Percentiles rank a stretch among this genome's conserved stretches.
Evolutionary conservation across 1,140 invertebrate species (phyloP).

Genomic region (Idris sp.): DNA sequence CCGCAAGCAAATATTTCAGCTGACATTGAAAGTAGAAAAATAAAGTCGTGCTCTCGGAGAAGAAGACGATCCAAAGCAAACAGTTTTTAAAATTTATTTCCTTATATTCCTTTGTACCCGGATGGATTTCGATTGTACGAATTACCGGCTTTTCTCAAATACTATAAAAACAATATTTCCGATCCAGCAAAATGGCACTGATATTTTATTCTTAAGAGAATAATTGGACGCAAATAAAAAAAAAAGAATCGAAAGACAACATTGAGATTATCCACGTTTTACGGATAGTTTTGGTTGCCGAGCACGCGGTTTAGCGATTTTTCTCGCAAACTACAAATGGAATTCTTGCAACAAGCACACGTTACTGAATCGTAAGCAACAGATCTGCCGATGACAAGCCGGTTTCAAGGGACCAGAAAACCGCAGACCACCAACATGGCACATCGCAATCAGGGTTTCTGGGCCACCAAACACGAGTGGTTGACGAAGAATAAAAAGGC

Average conservation of each 20-base stretch:
- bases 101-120: conserved; percentile 50
- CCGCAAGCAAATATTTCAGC: conserved; percentile 36
- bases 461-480: conserved; percentile 20
- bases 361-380: conserved; percentile 29
- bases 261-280: conserved; percentile 8
- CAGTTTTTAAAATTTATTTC: conserved; percentile 62
- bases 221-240: conserved; percentile 22
- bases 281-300: too few species aligned
- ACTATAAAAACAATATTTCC: conserved; percentile 57
- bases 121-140: conserved; percentile 32
- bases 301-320: too few species aligned
- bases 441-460: conserved; percentile 46
- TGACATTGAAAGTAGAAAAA: conserved; percentile 42
- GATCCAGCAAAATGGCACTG: conserved; percentile 20
- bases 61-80: conserved; percentile 53
- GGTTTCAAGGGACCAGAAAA: conserved; percentile 34
- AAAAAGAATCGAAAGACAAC: conserved; percentile 10
- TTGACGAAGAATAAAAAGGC: conserved; percentile 34
- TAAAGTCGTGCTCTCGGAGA: conserved; percentile 42
- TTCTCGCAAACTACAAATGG: too few species aligned
- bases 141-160: conserved; percentile 49
- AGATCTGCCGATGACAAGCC: conserved; percentile 46
- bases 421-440: conserved; percentile 59
- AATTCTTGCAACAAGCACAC: conserved; percentile 32
- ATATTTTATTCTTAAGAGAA: conserved; percentile 17